A percentile compares a stretch with the other conserved stretches of the same genome.
Conservation (phyloP, 2,113 vertebrate species). For the Vulpes ferrilata region DNA sequence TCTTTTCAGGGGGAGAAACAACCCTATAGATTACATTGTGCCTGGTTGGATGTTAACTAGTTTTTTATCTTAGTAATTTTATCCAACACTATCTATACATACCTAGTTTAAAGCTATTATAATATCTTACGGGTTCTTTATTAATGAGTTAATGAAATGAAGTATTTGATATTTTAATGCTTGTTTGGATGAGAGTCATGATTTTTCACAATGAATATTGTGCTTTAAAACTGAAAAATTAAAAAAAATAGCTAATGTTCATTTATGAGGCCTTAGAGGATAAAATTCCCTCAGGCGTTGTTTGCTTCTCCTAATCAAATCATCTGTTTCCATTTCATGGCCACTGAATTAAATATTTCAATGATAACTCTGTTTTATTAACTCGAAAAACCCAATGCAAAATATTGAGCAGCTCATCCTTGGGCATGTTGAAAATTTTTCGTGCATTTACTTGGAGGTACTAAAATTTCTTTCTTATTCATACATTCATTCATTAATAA, state of each 20-base stretch:
- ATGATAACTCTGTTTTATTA: background rate
- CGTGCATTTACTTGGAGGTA: background rate
- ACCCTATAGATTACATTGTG: background rate
- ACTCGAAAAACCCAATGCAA: background rate
- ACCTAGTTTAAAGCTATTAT: background rate
- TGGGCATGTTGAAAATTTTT: background rate
- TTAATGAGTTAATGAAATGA: background rate
- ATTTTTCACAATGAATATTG: background rate
- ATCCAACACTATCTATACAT: background rate
- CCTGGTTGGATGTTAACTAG: background rate
- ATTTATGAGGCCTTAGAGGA: background rate
- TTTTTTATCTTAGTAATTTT: background rate
- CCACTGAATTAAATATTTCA: background rate
- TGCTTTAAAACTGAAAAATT: background rate
- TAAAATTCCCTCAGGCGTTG: background rate
- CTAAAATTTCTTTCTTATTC: background rate
- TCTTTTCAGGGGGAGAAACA: background rate
- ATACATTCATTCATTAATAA: background rate
- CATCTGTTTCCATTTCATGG: background rate
- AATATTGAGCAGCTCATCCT: background rate
- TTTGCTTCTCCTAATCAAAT: background rate
- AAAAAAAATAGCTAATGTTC: background rate
- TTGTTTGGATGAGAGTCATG: background rate
- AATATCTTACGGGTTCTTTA: background rate
- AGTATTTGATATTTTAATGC: background rate